phyloP scores from a whole-genome alignment of 1,140 invertebrate species.

The Bombyx mandarina region DNA sequence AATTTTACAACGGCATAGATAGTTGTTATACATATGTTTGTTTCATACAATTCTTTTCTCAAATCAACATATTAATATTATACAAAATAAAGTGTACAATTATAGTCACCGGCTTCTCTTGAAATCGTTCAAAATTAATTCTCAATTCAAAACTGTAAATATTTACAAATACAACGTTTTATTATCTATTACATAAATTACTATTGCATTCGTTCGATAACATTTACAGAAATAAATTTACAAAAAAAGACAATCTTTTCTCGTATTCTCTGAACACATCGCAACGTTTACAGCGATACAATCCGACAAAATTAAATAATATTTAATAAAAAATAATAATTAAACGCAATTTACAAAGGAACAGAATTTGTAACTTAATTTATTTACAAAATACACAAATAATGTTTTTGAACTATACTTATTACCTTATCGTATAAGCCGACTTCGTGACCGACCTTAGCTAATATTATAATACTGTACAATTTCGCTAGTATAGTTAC shows the following conservation, averaged over 20 bases:
- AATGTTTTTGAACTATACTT: conserved; percentile 48
- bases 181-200: conserved; percentile 66
- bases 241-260: conserved; percentile 41
- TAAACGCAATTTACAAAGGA: conserved; percentile 63
- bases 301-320: conserved; percentile 56
- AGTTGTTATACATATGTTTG: conserved; percentile 40
- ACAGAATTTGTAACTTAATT: conserved; percentile 38
- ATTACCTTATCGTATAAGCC: conserved; percentile 42
- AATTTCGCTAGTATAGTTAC: conserved; percentile 59
- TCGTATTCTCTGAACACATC: conserved; percentile 58
- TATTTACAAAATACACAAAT: conserved; percentile 66
- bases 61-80: conserved; percentile 22
- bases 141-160: conserved; percentile 29
- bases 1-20: conserved; percentile 50
- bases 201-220: conserved; percentile 64
- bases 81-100: conserved; percentile 12
- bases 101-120: conserved; percentile 31
- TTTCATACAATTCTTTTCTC: conserved; percentile 27
- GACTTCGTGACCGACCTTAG: conserved; percentile 51
- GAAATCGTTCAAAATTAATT: conserved; percentile 35
- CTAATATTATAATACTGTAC: conserved; percentile 68
- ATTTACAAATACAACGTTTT: conserved; percentile 57
- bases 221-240: conserved; percentile 58
- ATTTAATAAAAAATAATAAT: conserved; percentile 43
- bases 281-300: conserved; percentile 26